Conservation (phyloP, 2,797 vertebrate species). For the Alca torda region DNA sequence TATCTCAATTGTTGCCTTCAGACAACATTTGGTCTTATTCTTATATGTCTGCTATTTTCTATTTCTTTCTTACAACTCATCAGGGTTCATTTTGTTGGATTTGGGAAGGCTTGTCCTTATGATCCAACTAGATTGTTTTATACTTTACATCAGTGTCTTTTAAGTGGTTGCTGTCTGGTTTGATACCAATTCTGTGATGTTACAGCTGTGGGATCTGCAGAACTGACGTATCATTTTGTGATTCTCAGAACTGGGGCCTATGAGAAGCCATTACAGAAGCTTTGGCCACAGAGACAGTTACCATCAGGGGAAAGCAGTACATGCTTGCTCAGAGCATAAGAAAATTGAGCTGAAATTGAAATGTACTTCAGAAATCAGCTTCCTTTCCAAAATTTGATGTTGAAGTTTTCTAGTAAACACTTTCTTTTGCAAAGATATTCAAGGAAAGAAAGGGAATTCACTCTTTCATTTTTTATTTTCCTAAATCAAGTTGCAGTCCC, state of each 20-base stretch:
- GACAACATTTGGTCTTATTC: not conserved
- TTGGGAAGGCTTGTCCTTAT: not conserved
- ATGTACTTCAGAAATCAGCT: not conserved
- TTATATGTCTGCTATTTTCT: not conserved
- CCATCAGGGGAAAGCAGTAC: not conserved
- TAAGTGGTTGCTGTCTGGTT: not conserved
- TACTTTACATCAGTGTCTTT: not conserved
- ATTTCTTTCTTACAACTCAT: not conserved
- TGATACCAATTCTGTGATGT: not conserved
- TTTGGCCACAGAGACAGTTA: not conserved
- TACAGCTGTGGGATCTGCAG: not conserved
- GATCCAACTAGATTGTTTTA: not conserved
- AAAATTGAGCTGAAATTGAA: not conserved
- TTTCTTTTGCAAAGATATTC: not conserved
- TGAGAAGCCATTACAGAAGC: not conserved
- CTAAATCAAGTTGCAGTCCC: not conserved
- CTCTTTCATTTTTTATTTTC: not conserved
- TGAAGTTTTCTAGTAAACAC: not conserved
- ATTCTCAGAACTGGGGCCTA: not conserved
- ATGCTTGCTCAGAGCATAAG: not conserved
- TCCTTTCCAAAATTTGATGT: not conserved
- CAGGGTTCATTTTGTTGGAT: not conserved
- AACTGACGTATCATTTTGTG: not conserved
- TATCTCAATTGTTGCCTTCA: not conserved
- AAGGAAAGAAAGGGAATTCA: not conserved